phyloP scores from a whole-genome alignment of 2,888 invertebrate genomes.

The Lordiphosa fenestrarum region DNA sequence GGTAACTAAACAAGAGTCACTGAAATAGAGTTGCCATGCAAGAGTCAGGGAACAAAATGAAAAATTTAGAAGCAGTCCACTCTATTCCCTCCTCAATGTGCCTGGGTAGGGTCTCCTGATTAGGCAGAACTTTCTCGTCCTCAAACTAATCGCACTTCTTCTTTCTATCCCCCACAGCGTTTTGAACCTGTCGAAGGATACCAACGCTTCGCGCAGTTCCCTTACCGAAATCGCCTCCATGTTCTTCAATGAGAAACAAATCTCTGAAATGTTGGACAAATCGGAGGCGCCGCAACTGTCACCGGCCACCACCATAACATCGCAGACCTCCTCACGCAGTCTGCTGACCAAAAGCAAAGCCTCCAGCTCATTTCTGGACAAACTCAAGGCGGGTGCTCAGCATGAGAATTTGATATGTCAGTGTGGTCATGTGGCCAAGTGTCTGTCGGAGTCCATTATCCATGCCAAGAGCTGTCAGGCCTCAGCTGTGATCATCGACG shows the following conservation, averaged over 20 bases:
- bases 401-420: conserved; percentile 85
- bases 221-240: conserved; percentile 83
- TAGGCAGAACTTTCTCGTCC: no score
- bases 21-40: no score
- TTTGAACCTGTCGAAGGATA: conserved; percentile 78
- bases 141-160: background rate
- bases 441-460: conserved; percentile 89
- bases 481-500: conserved; percentile 68
- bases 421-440: conserved; percentile 90
- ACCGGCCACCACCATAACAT: conserved; percentile 68
- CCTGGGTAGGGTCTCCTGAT: no score
- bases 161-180: conserved; percentile 47
- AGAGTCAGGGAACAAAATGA: no score
- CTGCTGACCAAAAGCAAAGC: conserved; percentile 61
- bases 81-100: no score
- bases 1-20: no score
- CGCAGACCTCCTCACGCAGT: conserved; percentile 65
- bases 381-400: conserved; percentile 86
- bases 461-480: conserved; percentile 86
- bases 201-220: conserved; percentile 74
- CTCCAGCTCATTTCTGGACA: conserved; percentile 89
- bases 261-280: conserved; percentile 65
- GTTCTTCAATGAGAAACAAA: conserved; percentile 77
- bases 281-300: conserved; percentile 69
- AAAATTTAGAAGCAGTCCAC: no score